Percentiles rank a stretch among this genome's conserved stretches.
Evolutionary conservation across 2,113 vertebrate genomes (phyloP).

Genomic region (Antennarius striatus): DNA sequence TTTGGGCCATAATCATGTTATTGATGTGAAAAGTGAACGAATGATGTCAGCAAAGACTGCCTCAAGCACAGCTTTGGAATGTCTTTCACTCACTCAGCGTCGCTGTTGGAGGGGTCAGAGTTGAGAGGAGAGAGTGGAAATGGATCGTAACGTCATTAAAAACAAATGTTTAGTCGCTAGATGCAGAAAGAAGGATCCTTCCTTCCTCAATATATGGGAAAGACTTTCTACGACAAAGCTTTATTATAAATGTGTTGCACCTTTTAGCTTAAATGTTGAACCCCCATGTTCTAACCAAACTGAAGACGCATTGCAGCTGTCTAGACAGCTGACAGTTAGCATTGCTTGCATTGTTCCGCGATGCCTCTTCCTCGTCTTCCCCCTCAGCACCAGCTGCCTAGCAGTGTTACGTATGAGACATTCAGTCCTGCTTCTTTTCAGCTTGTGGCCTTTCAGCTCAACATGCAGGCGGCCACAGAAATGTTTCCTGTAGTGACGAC

Average conservation of each 20-base stretch:
- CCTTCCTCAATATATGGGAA: background rate
- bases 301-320: slow-evolving; percentile 50
- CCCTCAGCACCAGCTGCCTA: slow-evolving; percentile 41
- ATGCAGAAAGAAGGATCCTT: background rate
- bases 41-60: slow-evolving; percentile 52
- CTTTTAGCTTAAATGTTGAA: slow-evolving; percentile 16
- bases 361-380: slow-evolving; percentile 30
- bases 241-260: slow-evolving; percentile 11
- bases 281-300: slow-evolving; percentile 21
- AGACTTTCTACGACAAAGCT: background rate
- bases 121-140: slow-evolving; percentile 9
- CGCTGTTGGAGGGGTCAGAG: slow-evolving; percentile 24
- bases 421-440: slow-evolving; percentile 14
- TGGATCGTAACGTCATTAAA: background rate
- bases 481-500: background rate
- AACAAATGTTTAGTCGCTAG: background rate
- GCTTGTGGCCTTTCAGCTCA: background rate
- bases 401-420: slow-evolving; percentile 52
- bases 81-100: slow-evolving; percentile 10
- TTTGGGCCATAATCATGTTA: slow-evolving; percentile 22
- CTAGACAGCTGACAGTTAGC: slow-evolving; percentile 53
- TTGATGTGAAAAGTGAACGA: slow-evolving; percentile 54
- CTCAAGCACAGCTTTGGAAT: slow-evolving; percentile 28
- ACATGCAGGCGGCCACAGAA: background rate
- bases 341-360: slow-evolving; percentile 45